phyloP scores from a whole-genome alignment of 2,113 vertebrate genomes.

The Eira barbara region DNA sequence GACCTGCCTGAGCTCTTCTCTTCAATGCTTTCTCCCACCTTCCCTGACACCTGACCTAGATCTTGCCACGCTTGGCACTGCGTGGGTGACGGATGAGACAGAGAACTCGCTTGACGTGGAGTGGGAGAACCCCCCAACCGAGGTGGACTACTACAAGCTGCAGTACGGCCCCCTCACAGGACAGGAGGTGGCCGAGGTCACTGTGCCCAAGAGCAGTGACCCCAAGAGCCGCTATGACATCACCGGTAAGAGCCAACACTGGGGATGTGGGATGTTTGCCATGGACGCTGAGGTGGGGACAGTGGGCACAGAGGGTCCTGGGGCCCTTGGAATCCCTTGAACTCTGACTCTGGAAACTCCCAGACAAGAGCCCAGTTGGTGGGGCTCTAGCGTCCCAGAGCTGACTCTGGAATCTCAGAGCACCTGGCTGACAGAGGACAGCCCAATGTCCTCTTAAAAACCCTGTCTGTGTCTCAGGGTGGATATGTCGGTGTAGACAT shows the following conservation, averaged over 20 bases:
- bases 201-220: conserved; percentile 84
- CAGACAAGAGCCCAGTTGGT: fast-evolving
- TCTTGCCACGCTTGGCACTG: conserved; percentile 76
- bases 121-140: conserved; percentile 87
- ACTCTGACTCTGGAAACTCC: neutral
- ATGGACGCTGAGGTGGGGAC: neutral
- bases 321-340: neutral
- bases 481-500: neutral
- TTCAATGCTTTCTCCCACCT: neutral
- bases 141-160: conserved; percentile 90
- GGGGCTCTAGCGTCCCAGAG: neutral
- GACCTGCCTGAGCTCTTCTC: neutral
- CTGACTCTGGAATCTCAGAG: neutral
- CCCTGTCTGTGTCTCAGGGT: neutral
- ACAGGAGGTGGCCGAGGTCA: conserved; percentile 82
- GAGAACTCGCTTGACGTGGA: conserved; percentile 90
- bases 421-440: neutral
- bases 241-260: conserved; percentile 79
- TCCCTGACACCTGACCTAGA: conserved; percentile 69
- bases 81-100: conserved; percentile 88
- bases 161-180: conserved; percentile 82
- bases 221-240: conserved; percentile 89
- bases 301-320: neutral
- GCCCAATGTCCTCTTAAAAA: neutral
- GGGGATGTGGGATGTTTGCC: neutral